Percentiles rank a stretch among this genome's conserved stretches.
Conservation (phyloP, 1,140 invertebrate species). For the Lepeophtheirus salmonis region DNA sequence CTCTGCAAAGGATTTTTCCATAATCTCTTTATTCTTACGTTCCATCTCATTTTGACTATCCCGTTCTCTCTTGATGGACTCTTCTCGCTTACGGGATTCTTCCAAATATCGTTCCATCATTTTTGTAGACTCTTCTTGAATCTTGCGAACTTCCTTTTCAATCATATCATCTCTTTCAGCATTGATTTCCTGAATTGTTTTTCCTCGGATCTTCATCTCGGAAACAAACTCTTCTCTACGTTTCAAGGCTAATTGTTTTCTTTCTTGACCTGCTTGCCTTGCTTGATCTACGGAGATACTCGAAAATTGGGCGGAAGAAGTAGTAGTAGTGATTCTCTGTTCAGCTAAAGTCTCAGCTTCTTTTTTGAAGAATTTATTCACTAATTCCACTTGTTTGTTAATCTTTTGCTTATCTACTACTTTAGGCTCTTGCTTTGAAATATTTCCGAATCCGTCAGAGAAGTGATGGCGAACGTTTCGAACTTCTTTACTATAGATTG, state of each 20-base stretch:
- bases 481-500: slow-evolving; percentile 9
- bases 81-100: background rate
- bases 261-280: slow-evolving; percentile 2
- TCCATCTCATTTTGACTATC: background rate
- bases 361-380: slow-evolving; percentile 18
- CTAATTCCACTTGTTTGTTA: slow-evolving; percentile 12
- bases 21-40: background rate
- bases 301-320: background rate
- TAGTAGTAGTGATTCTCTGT: background rate
- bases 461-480: slow-evolving; percentile 12
- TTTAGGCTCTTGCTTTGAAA: slow-evolving; percentile 3
- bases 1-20: background rate
- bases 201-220: slow-evolving; percentile 2
- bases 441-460: slow-evolving; percentile 3
- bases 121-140: slow-evolving; percentile 13
- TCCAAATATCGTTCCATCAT: slow-evolving; percentile 13
- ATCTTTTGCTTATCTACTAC: slow-evolving; percentile 2
- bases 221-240: slow-evolving; percentile 13
- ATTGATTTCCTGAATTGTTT: slow-evolving; percentile 12
- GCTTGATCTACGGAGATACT: slow-evolving; percentile 1
- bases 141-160: slow-evolving; percentile 5
- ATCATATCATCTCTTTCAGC: slow-evolving; percentile 16
- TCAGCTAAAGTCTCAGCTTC: background rate
- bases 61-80: slow-evolving; percentile 5
- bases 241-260: slow-evolving; percentile 14